Base-by-base conservation (phyloP, 2,113 vertebrate species). In the Sterna hirundo region DNA sequence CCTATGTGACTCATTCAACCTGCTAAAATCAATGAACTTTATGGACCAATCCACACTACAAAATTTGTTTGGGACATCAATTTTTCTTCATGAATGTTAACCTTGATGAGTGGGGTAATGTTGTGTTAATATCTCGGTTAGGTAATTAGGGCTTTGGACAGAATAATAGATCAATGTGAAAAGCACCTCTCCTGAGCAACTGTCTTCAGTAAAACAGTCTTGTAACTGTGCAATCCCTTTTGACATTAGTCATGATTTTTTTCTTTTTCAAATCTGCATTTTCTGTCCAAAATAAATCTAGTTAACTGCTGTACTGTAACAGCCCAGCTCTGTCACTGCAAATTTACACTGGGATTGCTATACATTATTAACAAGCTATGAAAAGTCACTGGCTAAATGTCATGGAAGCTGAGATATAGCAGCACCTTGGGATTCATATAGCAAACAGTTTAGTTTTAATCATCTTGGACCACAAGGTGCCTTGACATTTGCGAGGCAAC, bases 361-460 rank as follows among this genome's bases (percentile, higher is more conserved):
- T 98, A 97, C 97, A 98, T 98, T 98, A 98, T 98, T 98, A 98
- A 98, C 95, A 98, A 98, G 97, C 96, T 98, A 97, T 90, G 96
- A 98, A 98, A 98, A 98, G 97, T 98, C 98, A 97, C 97, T 96
- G 94, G 97, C 97, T 97, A 98, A 98, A 98, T 98, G 98, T 98
- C 98, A 98, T 85, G 81, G 91, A 96, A 64, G 36, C 96, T 97
- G 97, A 98, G 95, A 96, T 98, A 97, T 93, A 97, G 96, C 86
- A 89, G 93, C 91, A 97, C 97, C 98, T 97, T 96, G 97, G 97
- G 98, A 98, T 98, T 98, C 97, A 97, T 98, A 98, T 58, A 97
- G 98, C 97, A 98, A 98, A 98, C 98, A 98, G 93, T 98, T 98
- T 98, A 97, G 97, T 97, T 98, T 98, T 98, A 98, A 98, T 98